Base-by-base conservation (phyloP, 2,888 invertebrate species). In the Linnaemya tessellans region DNA sequence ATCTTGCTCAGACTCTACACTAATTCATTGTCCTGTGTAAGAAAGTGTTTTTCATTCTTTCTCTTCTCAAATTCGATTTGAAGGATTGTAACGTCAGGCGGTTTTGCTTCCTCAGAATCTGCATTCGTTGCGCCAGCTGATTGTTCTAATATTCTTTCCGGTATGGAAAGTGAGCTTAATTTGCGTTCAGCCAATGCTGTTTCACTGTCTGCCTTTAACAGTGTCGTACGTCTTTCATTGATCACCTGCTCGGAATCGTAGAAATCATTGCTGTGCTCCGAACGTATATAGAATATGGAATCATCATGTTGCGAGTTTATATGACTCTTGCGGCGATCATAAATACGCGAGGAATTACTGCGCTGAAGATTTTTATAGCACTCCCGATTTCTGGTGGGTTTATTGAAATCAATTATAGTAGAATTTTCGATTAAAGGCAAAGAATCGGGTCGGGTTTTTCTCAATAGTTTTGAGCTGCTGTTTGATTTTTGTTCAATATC, bases 161-260 rank as follows among this genome's bases (percentile, higher is more conserved):
- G 80, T 70, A 87, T 75, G 22, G 87, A 86, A 10, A 84, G 73
- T 13, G 89, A 90, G 80, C 90, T 90, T 35, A 90, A 64, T 64
- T 90, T 91, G 1, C 90, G 88, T 49, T 91, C 90, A 4, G 87
- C 88, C 13, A 92, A 67, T 1, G 91, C 90, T 7, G 91, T 91
- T 71, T 92, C 92, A 13, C 92, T 92, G n/a, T 92, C 91, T 0
- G 92, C 89, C 77, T 91, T 90, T 13, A 93, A 87, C 78, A 93
- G 88, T 22, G 91, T 93, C 67, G 88, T 90, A 5, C 93, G 90
- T 4, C 93, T 88, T 78, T 93, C 93, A 70, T 91, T 92, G 56
- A 93, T 93, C 8, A 93, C 92, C 80, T 90, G 89, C 15, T 92
- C 88, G 0, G 92, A 93, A 84, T 93, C 93, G 86, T 92, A 92